These are phyloP conservation scores for Caracal caracal DNA, from an alignment of 2,113 vertebrate species.

Conservation along the genomic window DNA sequence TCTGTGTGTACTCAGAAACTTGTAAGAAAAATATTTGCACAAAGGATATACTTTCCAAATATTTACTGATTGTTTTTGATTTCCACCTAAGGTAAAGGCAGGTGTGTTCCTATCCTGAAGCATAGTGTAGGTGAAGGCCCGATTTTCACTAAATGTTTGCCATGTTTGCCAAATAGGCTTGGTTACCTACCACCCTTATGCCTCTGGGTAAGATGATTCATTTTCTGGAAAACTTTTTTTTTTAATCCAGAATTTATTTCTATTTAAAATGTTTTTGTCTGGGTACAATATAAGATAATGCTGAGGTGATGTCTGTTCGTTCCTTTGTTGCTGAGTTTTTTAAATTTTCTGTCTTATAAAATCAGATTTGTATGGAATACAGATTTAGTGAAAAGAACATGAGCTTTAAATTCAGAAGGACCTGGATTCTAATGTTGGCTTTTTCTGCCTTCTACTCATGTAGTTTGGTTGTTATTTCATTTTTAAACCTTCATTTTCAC, in stretches of 20 bases:
- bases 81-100: background rate
- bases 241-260: background rate
- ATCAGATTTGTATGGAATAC: background rate
- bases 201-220: background rate
- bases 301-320: background rate
- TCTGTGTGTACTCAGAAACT: background rate
- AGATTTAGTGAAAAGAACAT: background rate
- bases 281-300: background rate
- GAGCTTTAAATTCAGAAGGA: background rate
- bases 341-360: background rate
- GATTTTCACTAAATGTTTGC: background rate
- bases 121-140: too few relatives aligned
- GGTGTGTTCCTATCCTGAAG: background rate
- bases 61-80: background rate
- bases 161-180: background rate
- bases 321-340: background rate
- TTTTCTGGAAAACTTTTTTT: background rate
- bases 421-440: background rate
- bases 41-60: background rate
- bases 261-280: background rate
- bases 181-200: background rate
- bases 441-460: background rate
- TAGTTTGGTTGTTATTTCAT: background rate
- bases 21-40: background rate
- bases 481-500: background rate